Percentiles rank a stretch among this genome's conserved stretches.
phyloP scores from a whole-genome alignment of 2,888 invertebrate genomes.

The Gymnoscelis rufifasciata region DNA sequence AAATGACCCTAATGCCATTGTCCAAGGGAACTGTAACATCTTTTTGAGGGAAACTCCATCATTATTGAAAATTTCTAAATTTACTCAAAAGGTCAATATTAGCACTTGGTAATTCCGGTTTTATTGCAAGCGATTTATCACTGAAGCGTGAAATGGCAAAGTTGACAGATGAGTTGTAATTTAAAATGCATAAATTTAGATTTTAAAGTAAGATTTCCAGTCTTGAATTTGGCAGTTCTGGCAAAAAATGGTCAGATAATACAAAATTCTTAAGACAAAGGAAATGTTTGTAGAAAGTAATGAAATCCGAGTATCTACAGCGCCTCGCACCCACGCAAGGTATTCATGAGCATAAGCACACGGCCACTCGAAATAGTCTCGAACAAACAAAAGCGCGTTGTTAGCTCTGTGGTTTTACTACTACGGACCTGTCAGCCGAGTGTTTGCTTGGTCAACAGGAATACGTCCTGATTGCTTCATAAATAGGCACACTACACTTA shows the following conservation, averaged over 20 bases:
- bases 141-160: no score
- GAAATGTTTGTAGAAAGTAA: slow-evolving; percentile 6
- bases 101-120: no score
- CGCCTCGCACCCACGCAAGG: not conserved
- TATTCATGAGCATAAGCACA: slow-evolving; percentile 27
- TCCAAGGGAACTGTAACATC: slow-evolving; percentile 16
- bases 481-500: not conserved
- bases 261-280: no score
- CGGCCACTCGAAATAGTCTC: slow-evolving; percentile 40
- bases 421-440: slow-evolving; percentile 35
- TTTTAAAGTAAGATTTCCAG: no score
- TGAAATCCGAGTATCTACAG: not conserved
- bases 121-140: no score
- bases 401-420: slow-evolving; percentile 44
- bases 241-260: no score
- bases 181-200: not conserved
- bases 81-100: no score
- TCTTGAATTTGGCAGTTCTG: no score
- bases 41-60: not conserved
- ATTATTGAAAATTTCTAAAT: no score
- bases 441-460: slow-evolving; percentile 28
- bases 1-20: slow-evolving; percentile 28
- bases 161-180: not conserved
- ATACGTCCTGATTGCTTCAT: slow-evolving; percentile 20
- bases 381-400: slow-evolving; percentile 53